phyloP scores from a whole-genome alignment of 1,140 invertebrate genomes.

The Drosophila paulistorum region DNA sequence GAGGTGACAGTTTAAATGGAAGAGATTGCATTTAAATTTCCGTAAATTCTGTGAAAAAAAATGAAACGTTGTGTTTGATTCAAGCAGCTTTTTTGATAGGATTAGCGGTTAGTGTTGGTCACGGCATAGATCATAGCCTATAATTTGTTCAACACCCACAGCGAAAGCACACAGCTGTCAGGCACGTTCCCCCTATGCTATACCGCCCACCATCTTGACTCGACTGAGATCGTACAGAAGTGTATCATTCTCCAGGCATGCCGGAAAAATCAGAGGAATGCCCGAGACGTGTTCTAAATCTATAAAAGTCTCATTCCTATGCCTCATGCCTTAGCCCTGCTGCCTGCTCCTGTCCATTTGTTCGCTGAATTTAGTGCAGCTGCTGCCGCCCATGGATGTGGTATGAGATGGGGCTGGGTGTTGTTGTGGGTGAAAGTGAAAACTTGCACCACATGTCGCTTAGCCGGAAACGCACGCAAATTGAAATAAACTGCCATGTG shows the following conservation, averaged over 20 bases:
- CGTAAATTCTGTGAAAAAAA: constrained; percentile 2
- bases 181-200: constrained; percentile 22
- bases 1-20: constrained; percentile 9
- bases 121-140: constrained; percentile 2
- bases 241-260: constrained; percentile 27
- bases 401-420: neutral
- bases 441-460: constrained; percentile 50
- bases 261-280: constrained; percentile 34
- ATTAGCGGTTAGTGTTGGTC: constrained; percentile 2
- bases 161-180: constrained; percentile 39
- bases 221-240: constrained; percentile 41
- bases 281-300: constrained; percentile 46
- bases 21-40: no score
- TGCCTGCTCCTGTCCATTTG: constrained; percentile 17
- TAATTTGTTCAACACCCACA: constrained; percentile 45
- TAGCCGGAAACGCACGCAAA: constrained; percentile 62
- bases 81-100: constrained; percentile 8
- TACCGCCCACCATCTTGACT: constrained; percentile 16
- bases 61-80: neutral
- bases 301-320: constrained; percentile 46
- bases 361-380: constrained; percentile 33
- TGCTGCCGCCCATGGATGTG: constrained; percentile 36
- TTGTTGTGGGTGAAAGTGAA: constrained; percentile 56
- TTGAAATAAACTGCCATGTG: constrained; percentile 54
- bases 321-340: constrained; percentile 27